Conservation (phyloP, 2,888 invertebrate genomes). For the Cerceris ruficornis region DNA sequence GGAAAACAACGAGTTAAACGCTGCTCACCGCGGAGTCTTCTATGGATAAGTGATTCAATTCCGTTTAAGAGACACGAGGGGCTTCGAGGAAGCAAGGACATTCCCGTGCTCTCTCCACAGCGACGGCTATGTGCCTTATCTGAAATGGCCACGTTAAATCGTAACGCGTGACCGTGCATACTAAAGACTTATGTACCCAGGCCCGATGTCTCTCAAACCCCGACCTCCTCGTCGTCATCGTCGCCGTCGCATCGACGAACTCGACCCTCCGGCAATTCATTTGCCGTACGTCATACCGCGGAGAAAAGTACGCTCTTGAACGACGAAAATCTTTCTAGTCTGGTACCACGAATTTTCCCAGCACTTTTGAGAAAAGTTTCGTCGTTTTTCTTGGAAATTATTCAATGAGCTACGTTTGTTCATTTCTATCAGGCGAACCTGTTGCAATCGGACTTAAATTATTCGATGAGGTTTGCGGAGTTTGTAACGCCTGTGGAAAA, state of each 20-base stretch:
- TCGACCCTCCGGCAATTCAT: constrained; percentile 56
- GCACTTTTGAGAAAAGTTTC: too few species aligned
- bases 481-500: too few species aligned
- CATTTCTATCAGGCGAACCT: too few species aligned
- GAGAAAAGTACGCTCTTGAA: constrained; percentile 35
- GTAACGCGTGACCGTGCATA: constrained; percentile 77
- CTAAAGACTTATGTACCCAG: constrained; percentile 60
- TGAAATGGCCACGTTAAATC: constrained; percentile 76
- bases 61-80: constrained; percentile 60
- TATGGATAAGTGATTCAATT: constrained; percentile 58
- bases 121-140: constrained; percentile 78
- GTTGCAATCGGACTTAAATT: too few species aligned
- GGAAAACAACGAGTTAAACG: constrained; percentile 46
- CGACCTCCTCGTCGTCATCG: constrained; percentile 36
- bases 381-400: too few species aligned
- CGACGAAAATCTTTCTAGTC: constrained; percentile 36
- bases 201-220: neutral
- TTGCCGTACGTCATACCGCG: constrained; percentile 62
- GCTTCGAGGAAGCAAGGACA: constrained; percentile 54
- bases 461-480: too few species aligned
- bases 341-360: constrained; percentile 20
- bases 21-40: constrained; percentile 34
- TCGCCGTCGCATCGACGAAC: constrained; percentile 3
- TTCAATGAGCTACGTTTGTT: too few species aligned
- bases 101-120: constrained; percentile 28